Base-by-base conservation (phyloP, 2,797 vertebrate genomes). In the Hypotaenidia okinawae region DNA sequence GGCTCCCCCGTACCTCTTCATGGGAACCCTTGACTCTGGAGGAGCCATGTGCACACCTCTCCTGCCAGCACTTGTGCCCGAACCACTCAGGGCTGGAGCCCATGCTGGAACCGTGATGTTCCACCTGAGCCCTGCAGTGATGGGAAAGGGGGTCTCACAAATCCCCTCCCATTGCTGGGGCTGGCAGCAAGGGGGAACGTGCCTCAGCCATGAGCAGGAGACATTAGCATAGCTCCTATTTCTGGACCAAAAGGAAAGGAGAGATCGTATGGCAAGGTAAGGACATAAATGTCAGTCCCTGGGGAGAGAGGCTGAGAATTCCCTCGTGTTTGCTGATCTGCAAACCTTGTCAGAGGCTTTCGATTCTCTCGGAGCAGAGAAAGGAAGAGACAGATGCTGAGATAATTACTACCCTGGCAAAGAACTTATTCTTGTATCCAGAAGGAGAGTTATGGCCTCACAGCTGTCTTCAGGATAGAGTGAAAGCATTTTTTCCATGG, bases 311-410 rank as follows among this genome's bases (percentile, higher is more conserved):
- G 74, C 74, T 74, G 69, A 87, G 66, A 95, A 94, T 91, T 85
- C 79, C 86, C 81, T 59, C 0, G 2, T 74, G 84, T 37, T 69
- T 93, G 82, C 83, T 89, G 91, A 91, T 95, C 81, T 67, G 82
- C 63, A 94, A 89, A 96, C 86, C 72, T 90, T 91, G 86, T 94
- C 86, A 90, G 91, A 73, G 77, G 70, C 61, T 94, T 94, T 94
- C 1, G 3, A 35, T 90, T 93, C 77, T 78, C 81, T 45, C 0
- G 0, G 73, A 96, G 83, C 45, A 54, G 39, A 88, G 77, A 13
- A 95, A 93, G 84, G 86, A 92, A 94, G 72, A 90, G 95, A 94
- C 94, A 96, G 95, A 96, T 94, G 95, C 93, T 90, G 82, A 89
- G 78, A 94, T 94, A 93, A 96, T 92, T 94, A 94, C 94, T 88